Base-by-base conservation (phyloP, 2,113 vertebrate species). In the Nycticorax nycticorax region DNA sequence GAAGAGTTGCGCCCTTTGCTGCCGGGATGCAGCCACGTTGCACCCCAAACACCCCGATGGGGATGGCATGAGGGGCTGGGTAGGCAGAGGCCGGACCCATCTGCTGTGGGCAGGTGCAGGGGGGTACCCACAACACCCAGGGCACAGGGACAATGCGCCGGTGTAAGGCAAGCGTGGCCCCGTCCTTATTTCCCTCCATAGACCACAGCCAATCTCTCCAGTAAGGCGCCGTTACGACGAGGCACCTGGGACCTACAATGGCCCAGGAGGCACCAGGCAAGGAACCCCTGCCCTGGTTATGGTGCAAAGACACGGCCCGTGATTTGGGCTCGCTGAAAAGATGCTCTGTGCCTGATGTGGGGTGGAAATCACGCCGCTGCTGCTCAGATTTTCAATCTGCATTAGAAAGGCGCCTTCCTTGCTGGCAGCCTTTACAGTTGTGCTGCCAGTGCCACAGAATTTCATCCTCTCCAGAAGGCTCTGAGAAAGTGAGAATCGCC, bases 1-100 rank as follows among this genome's bases (percentile, higher is more conserved):
- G 77, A 85, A 89, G 37, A 81, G 13, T 14, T 0, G 1, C 0
- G 0, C 0, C 0, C 57, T 76, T 88, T 60, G 21, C 39, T 86
- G n/a, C 23, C 0, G 0, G 50, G 41, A 26, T 67, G 50, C 74
- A 67, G 41, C 24, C 45, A 14, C 0, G 0, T 27, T 69, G 73
- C 37, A 68, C 18, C 18, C 15, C 23, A 30, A 50, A 53, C 0
- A 1, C 15, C 18, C 19, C 8, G 2, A 10, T 11, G 45, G 76
- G 28, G 50, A 19, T 22, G 33, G 15, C 1, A 0, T 28, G 80
- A 55, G 37, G 16, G 37, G 39, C 45, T 52, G 5, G 35, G 37
- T 20, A 59, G 78, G 50, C 68, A 78, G 47, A 1, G 1, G 17
- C 67, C 52, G 35, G 37, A 82, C 57, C 33, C 7, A 14, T 37